Conservation (phyloP, 2,888 invertebrate species). For the Nipponacmea schrenckii region DNA sequence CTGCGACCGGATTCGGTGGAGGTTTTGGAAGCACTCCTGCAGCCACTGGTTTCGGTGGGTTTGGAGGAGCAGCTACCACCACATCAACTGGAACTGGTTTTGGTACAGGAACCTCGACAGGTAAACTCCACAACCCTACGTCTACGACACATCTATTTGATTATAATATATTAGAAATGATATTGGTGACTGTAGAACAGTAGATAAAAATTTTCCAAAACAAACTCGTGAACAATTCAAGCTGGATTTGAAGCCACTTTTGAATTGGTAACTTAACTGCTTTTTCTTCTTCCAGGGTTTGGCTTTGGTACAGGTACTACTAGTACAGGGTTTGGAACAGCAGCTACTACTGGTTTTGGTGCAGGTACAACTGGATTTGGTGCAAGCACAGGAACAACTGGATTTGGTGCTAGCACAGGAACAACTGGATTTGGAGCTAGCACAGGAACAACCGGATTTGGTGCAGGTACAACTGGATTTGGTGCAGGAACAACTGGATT, state of each 20-base stretch:
- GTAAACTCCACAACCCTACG: not conserved
- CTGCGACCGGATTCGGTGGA: not conserved
- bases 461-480: conserved; percentile 15
- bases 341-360: conserved; percentile 28
- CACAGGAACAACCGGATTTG: conserved; percentile 11
- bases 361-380: conserved; percentile 27
- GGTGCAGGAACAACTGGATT: conserved; percentile 30
- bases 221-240: no score
- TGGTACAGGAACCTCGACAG: conserved; percentile 22
- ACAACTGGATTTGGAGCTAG: conserved; percentile 23
- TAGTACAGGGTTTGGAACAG: conserved; percentile 10
- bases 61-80: not conserved
- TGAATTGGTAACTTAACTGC: no score
- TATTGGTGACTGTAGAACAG: no score
- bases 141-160: no score
- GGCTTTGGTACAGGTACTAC: conserved; percentile 17
- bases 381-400: conserved; percentile 25
- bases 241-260: no score
- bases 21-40: conserved; percentile 16
- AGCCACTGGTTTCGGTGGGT: not conserved
- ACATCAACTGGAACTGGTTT: conserved; percentile 10
- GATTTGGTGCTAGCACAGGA: conserved; percentile 33
- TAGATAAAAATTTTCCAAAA: no score
- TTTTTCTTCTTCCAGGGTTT: conserved; percentile 9
- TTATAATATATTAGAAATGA: no score